Conservation (phyloP, 2,888 invertebrate genomes). For the Cheilosia vulpina region DNA sequence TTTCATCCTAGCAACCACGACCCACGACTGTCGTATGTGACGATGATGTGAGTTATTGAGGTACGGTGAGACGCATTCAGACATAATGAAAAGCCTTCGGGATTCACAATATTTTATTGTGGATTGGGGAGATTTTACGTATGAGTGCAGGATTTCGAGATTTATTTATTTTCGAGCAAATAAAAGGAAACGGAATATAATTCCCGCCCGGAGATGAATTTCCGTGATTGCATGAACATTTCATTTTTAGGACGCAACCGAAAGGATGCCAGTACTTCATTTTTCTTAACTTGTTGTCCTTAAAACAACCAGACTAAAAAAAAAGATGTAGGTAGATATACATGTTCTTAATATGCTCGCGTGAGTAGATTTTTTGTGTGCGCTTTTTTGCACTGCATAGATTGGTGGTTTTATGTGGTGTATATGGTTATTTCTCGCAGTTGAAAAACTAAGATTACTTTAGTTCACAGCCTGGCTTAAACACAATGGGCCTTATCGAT, state of each 20-base stretch:
- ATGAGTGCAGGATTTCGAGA: constrained; percentile 65
- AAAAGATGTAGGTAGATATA: too few species aligned
- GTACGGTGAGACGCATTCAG: constrained; percentile 43
- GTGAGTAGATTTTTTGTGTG: too few species aligned
- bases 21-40: constrained; percentile 24
- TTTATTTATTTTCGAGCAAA: constrained; percentile 70
- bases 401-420: too few species aligned
- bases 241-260: constrained; percentile 3
- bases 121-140: constrained; percentile 68
- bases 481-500: too few species aligned
- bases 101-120: constrained; percentile 70
- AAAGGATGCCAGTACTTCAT: constrained; percentile 2
- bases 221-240: constrained; percentile 39
- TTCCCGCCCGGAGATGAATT: constrained; percentile 74
- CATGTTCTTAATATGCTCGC: too few species aligned
- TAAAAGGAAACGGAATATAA: constrained; percentile 70
- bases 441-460: too few species aligned
- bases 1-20: too few species aligned
- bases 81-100: constrained; percentile 69
- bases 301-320: too few species aligned
- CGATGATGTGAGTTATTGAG: constrained; percentile 57
- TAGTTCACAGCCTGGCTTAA: too few species aligned
- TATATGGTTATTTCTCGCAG: too few species aligned
- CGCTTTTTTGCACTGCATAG: too few species aligned
- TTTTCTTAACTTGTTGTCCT: too few species aligned